These are phyloP conservation scores for Chroicocephalus ridibundus DNA, from an alignment of 2,113 vertebrate genomes.

Conservation along the genomic window DNA sequence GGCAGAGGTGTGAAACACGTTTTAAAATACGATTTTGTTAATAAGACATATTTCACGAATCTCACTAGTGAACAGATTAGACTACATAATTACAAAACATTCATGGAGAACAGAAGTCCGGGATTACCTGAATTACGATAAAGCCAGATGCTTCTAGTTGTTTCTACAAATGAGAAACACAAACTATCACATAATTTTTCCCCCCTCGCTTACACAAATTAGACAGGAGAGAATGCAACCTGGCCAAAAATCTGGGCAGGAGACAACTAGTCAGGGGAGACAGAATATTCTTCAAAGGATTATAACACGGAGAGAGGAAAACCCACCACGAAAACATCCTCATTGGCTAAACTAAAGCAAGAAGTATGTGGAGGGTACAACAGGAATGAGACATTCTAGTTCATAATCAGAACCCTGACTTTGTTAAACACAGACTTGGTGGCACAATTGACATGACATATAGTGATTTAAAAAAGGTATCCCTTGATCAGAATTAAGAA, in stretches of 20 bases:
- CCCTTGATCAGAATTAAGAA: background rate
- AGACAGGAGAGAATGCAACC: background rate
- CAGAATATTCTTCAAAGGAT: background rate
- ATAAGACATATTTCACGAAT: background rate
- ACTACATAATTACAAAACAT: background rate
- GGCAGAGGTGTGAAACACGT: conserved; percentile 33
- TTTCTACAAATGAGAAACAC: background rate
- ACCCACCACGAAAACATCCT: background rate
- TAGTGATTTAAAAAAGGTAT: background rate
- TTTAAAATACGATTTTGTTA: conserved; percentile 11
- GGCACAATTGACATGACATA: background rate
- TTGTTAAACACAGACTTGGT: background rate
- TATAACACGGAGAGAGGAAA: background rate
- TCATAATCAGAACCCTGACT: background rate
- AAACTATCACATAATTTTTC: background rate
- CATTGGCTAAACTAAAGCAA: background rate
- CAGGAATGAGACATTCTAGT: background rate
- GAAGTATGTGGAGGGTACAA: background rate
- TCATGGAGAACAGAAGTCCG: background rate
- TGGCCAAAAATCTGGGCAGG: background rate
- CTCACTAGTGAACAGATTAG: background rate
- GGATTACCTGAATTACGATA: background rate
- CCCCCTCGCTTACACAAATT: background rate
- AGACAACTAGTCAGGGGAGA: background rate
- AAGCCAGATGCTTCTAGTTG: background rate